Evolutionary conservation across 2,797 vertebrate species (phyloP), one percentile per base, ranked within the genome.

Genomic region (Ispidina picta): DNA sequence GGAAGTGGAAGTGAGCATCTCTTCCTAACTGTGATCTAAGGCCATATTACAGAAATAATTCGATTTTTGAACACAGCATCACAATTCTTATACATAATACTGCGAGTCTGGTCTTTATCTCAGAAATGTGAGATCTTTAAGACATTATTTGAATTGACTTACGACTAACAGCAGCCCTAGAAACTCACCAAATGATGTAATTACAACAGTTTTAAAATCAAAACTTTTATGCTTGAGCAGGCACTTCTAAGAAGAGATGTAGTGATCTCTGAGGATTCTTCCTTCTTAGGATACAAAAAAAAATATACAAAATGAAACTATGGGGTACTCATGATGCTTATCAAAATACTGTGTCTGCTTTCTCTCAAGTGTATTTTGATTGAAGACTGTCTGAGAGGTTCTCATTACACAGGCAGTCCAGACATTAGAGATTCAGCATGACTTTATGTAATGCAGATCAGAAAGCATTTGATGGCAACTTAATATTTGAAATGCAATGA

Each of bases 381-480:
- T 86, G 90, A 95, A 95, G 39, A 83, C 58, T 83, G 92, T 95
- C 95, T 93, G 86, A 94, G 65, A 95, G 82, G 87, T 88, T 94
- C 93, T 94, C 88, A 91, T 96, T 96, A 89, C 90, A 80, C 64
- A 92, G 70, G 49, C 92, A 95, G 84, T 76, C 87, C 44, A 86
- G 93, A 93, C 93, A 86, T 94, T 92, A 96, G 76, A 92, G 71
- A 93, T 95, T 59, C 76, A 91, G 43, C 63, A 73, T 84, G 79
- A 49, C 83, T 95, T 89, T 90, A 91, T 85, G 74, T 96, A 96
- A 96, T 95, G 91, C 51, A 93, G 90, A 95, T 94, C 84, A 89
- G 79, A 96, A 94, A 94, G 94, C 93, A 95, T 95, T 81, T 96
- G 94, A 94, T 95, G 88, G 95, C 88, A 95, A 96, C 92, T 92